Evolutionary conservation across 1,140 invertebrate genomes (phyloP), one percentile per base, ranked within the genome.

Genomic region (Aethina tumida): DNA sequence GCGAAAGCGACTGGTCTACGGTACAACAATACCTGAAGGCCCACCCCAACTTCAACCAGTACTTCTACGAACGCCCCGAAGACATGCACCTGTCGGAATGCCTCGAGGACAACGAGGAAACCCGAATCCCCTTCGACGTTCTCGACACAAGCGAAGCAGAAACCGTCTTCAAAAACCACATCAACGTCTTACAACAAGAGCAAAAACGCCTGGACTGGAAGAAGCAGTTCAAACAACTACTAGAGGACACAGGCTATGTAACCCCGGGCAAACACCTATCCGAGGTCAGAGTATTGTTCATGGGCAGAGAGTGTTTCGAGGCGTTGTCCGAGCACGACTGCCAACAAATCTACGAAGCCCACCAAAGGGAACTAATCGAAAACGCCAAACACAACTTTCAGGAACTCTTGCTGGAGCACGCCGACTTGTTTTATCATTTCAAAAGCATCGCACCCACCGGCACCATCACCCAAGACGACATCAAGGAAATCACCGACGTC

Each of bases 271-370:
- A 96, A 65, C 77, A 83, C 49, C 66, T 97, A 35, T 81, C 83
- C 3, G 93, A 98, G 67, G 86, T 96, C 18, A 72, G 89, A 45
- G 88, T 97, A 5, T 70, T 94, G 22, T 92, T 98, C 58, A 87
- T 95, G 79, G 93, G 92, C 0, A 74, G 92, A 17, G 91, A 96
- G 60, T 95, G 92, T 56, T 97, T 91, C 61, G 90, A 93, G 63
- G 81, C 84, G 1, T 68, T 98, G 14, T 80, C 85, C 0, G 89
- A 94, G 55, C 74, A 82, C 29, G 92, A 97, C 59, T 85, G 91
- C 55, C 80, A 88, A 55, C 74, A 87, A 51, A 94, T 97, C 51
- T 98, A 97, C 64, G 90, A 96, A 49, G 79, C 85, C 41, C 91
- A 97, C 68, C 94, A 97, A 66, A 75, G 81, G 49, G 86, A 93